A percentile compares a stretch with the other conserved stretches of the same genome.
Conservation (phyloP, 2,113 vertebrate genomes). For the pig (Sus scrofa) region T2T-Sscrofa CM000817.6:23015001-23015500, state of each 20-base stretch:
- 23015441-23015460: not conserved
- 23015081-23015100: not conserved
- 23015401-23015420: not conserved
- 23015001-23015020: not conserved
- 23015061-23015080: not conserved
- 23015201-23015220: not conserved
- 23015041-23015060: not conserved
- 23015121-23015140: not conserved
- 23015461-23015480: not conserved
- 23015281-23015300: not conserved
- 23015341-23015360: not conserved
- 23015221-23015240: not conserved
- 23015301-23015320: not conserved
- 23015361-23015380: not conserved
- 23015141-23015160: not conserved
- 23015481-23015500: not conserved
- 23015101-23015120: not conserved
- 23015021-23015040: not conserved
- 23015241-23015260: not conserved
- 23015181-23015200: not conserved
- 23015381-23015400: not conserved
- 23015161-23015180: not conserved
- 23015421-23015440: not conserved
- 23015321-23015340: not conserved
- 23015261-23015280: not conserved